These are phyloP conservation scores for Marasmarcha lunaedactyla DNA, from an alignment of 2,888 invertebrate genomes.

Conservation along the genomic window DNA sequence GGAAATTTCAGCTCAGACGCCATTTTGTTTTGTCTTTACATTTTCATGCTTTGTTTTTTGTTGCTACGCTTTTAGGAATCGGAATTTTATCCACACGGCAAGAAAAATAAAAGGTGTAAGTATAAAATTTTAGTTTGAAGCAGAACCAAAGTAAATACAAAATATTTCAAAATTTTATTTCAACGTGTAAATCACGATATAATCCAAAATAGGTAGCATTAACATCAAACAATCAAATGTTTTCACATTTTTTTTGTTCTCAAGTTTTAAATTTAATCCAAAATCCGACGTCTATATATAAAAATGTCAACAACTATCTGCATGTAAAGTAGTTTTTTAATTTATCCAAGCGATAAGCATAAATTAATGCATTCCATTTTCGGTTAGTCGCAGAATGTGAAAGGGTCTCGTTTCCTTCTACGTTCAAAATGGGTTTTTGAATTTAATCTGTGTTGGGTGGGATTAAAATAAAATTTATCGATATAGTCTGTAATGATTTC, in stretches of 20 bases:
- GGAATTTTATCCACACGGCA: no score
- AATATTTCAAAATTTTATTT: no score
- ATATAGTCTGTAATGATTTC: slow-evolving; percentile 19
- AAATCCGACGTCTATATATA: background rate
- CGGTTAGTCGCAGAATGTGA: slow-evolving; percentile 10
- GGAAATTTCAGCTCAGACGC: background rate
- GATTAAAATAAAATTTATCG: slow-evolving; percentile 38
- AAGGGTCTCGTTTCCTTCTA: slow-evolving; percentile 18
- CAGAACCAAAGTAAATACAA: no score
- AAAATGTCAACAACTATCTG: slow-evolving; percentile 1
- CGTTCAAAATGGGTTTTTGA: slow-evolving; percentile 21
- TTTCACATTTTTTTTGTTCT: no score
- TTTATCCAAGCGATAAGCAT: background rate
- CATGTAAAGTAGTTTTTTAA: background rate
- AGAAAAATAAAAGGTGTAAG: no score
- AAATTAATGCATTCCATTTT: slow-evolving; percentile 2
- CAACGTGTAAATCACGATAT: no score
- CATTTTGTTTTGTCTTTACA: no score
- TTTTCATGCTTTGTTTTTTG: no score
- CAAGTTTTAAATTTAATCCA: background rate
- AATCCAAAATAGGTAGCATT: no score
- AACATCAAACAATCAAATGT: no score
- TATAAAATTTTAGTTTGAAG: no score
- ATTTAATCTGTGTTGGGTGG: slow-evolving; percentile 23
- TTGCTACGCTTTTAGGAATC: no score